A percentile compares a stretch with the other conserved stretches of the same genome.
Evolutionary conservation across 1,140 invertebrate genomes (phyloP).

Genomic region (Antheraea mylitta): DNA sequence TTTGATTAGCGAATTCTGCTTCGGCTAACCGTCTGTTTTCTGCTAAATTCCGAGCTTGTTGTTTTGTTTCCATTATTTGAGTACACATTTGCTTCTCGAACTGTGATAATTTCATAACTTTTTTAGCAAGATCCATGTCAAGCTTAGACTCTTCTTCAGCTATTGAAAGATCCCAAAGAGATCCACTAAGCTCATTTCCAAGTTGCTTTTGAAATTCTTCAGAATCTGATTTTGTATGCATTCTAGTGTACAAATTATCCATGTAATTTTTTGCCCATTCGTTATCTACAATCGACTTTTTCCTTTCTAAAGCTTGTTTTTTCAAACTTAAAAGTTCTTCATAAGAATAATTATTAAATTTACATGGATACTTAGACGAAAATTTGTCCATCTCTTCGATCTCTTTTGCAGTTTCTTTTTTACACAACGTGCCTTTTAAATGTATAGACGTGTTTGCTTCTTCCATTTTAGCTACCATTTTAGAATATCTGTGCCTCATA

Average conservation of each 20-base stretch:
- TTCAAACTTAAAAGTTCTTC: constrained; percentile 57
- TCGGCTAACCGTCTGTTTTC: constrained; percentile 76
- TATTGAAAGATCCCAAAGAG: constrained; percentile 60
- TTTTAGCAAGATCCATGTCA: constrained; percentile 74
- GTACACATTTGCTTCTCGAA: constrained; percentile 83
- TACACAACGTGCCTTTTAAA: constrained; percentile 16
- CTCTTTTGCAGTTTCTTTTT: constrained; percentile 39
- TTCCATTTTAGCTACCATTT: constrained; percentile 47
- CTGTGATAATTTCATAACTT: constrained; percentile 79
- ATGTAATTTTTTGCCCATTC: constrained; percentile 60
- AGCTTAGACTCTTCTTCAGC: constrained; percentile 74
- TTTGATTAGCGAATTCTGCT: constrained; percentile 66
- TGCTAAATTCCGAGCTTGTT: constrained; percentile 76
- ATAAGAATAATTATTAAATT: constrained; percentile 61
- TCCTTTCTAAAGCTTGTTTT: constrained; percentile 45
- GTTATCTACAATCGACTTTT: constrained; percentile 46
- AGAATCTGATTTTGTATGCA: constrained; percentile 54
- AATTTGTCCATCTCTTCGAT: constrained; percentile 65
- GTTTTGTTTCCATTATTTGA: constrained; percentile 80
- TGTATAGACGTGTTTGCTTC: constrained; percentile 40
- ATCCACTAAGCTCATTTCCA: constrained; percentile 53
- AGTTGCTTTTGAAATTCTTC: constrained; percentile 68
- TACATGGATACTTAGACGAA: constrained; percentile 53
- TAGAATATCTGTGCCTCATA: constrained; percentile 58
- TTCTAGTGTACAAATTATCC: constrained; percentile 53